phyloP scores from a whole-genome alignment of 2,888 invertebrate genomes.

The Melieria picta region DNA sequence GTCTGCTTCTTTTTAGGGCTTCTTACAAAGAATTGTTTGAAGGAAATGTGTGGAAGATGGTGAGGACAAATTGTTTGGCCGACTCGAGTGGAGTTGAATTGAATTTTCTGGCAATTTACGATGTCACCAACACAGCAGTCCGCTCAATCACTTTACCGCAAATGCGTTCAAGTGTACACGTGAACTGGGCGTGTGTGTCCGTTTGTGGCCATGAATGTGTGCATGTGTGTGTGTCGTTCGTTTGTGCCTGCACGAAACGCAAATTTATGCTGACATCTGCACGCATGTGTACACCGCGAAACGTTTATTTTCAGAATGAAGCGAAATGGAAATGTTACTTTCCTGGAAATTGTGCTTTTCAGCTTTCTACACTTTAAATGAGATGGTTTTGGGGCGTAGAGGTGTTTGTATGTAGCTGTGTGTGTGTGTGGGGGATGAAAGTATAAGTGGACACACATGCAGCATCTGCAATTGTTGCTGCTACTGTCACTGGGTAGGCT shows the following conservation, averaged over 20 bases:
- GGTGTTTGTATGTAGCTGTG: too few relatives aligned
- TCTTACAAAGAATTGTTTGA: too few relatives aligned
- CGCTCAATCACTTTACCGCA: constrained; percentile 11
- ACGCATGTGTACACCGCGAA: constrained; percentile 4
- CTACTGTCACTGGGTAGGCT: too few relatives aligned
- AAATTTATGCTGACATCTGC: neutral
- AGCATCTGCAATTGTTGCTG: too few relatives aligned
- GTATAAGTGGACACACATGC: too few relatives aligned
- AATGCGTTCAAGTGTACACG: neutral
- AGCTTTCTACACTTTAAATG: too few relatives aligned
- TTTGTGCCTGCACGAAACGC: neutral
- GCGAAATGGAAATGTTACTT: constrained; percentile 16
- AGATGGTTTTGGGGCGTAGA: too few relatives aligned
- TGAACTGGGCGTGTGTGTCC: neutral
- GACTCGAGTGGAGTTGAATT: neutral
- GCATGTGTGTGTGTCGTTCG: neutral
- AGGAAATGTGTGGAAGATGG: too few relatives aligned
- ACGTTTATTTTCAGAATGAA: constrained; percentile 6
- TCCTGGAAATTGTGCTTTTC: too few relatives aligned
- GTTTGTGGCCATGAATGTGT: neutral
- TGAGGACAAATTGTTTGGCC: too few relatives aligned
- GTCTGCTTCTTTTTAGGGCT: too few relatives aligned
- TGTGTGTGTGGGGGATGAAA: too few relatives aligned
- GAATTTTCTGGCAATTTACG: constrained; percentile 7
- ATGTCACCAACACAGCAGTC: neutral